Conservation (phyloP, 2,797 vertebrate genomes). For the Poecilia gillii region DNA sequence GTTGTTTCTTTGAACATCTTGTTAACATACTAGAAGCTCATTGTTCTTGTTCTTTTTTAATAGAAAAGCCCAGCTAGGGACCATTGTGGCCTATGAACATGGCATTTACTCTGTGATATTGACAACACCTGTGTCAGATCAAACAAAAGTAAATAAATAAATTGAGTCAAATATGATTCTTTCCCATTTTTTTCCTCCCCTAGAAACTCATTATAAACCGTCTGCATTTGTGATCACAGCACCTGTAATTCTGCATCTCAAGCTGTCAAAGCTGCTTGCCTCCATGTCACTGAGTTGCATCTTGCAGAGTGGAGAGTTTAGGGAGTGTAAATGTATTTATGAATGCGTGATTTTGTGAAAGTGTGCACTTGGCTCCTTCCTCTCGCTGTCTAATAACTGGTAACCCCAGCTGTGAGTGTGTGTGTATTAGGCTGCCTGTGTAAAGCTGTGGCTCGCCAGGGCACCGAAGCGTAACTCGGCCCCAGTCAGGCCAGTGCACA, state of each 20-base stretch:
- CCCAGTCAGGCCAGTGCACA: constrained; percentile 82
- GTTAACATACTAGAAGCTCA: background rate
- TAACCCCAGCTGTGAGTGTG: constrained; percentile 79
- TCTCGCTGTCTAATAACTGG: constrained; percentile 82
- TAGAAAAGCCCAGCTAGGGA: background rate
- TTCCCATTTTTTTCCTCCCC: background rate
- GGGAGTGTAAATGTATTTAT: constrained; percentile 79
- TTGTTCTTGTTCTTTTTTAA: background rate
- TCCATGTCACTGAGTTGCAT: constrained; percentile 64
- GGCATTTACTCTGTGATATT: constrained; percentile 17
- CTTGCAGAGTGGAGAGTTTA: constrained; percentile 56
- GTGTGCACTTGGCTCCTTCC: constrained; percentile 76
- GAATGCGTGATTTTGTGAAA: constrained; percentile 79
- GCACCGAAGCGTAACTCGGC: constrained; percentile 84
- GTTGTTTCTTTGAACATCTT: background rate
- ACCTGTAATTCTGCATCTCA: constrained; percentile 58
- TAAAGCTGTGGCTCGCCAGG: constrained; percentile 78
- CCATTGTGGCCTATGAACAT: background rate
- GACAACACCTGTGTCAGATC: background rate
- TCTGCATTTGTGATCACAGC: constrained; percentile 48
- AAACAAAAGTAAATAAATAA: background rate
- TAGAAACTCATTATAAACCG: constrained; percentile 52
- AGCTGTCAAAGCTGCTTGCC: constrained; percentile 59
- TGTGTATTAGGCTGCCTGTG: constrained; percentile 72
- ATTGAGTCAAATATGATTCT: background rate